Evolutionary conservation across 2,888 invertebrate species (phyloP).

Genomic region (Automeris io): DNA sequence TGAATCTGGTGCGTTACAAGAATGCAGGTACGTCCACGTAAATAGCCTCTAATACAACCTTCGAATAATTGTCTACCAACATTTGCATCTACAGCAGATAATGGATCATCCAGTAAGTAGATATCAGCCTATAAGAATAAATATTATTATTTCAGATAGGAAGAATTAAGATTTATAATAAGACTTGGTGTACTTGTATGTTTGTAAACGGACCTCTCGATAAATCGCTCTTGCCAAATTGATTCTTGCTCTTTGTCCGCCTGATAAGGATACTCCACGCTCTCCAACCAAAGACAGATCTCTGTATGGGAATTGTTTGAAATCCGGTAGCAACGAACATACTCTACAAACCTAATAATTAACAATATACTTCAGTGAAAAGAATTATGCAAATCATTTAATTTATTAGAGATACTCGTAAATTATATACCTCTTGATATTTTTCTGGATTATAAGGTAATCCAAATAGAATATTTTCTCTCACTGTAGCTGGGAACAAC

Average conservation of each 20-base stretch:
- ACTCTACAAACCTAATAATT: slow-evolving; percentile 75
- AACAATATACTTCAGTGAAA: slow-evolving; percentile 3
- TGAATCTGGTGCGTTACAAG: slow-evolving; percentile 93
- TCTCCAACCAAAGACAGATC: slow-evolving; percentile 90
- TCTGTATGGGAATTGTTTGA: slow-evolving; percentile 84
- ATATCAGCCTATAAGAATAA: slow-evolving; percentile 78
- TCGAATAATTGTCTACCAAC: slow-evolving; percentile 87
- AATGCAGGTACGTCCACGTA: slow-evolving; percentile 82
- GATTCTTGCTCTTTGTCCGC: slow-evolving; percentile 89
- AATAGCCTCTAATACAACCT: slow-evolving; percentile 80
- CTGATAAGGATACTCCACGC: slow-evolving; percentile 87
- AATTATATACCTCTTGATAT: slow-evolving; percentile 77
- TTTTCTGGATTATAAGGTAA: slow-evolving; percentile 76
- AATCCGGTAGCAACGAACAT: slow-evolving; percentile 82
- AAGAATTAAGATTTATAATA: neutral
- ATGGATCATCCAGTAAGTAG: slow-evolving; percentile 88
- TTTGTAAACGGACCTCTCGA: slow-evolving; percentile 77
- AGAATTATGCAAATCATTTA: slow-evolving; percentile 10
- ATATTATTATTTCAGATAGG: neutral
- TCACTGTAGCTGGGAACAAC: slow-evolving; percentile 85
- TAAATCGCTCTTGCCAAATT: slow-evolving; percentile 88
- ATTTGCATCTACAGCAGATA: slow-evolving; percentile 88
- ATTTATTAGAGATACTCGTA: no score
- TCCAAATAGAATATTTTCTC: slow-evolving; percentile 92
- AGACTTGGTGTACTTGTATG: neutral